These are phyloP conservation scores for Istiophorus platypterus DNA, from an alignment of 2,113 vertebrate genomes.

Conservation along the genomic window DNA sequence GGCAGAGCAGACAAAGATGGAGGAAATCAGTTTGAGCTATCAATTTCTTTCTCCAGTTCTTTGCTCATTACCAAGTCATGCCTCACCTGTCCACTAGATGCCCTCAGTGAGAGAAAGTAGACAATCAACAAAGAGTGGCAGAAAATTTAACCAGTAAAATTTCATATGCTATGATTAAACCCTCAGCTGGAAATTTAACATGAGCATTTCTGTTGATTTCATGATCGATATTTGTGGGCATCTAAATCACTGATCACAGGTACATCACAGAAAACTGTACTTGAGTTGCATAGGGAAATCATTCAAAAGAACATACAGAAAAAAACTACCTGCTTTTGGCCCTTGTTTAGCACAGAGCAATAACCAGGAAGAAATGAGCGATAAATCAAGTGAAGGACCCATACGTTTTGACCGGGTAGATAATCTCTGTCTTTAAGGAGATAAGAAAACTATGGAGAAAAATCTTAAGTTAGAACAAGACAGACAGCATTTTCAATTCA, in stretches of 20 bases:
- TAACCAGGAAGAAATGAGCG: conserved; percentile 82
- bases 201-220: conserved; percentile 21
- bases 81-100: not conserved
- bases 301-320: conserved; percentile 75
- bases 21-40: not conserved
- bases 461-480: conserved; percentile 78
- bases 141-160: not conserved
- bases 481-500: conserved; percentile 53
- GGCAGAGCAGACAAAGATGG: not conserved
- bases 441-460: conserved; percentile 82
- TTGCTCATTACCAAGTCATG: not conserved
- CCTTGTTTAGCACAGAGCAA: conserved; percentile 78
- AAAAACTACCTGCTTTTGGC: conserved; percentile 80
- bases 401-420: conserved; percentile 85
- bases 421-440: conserved; percentile 82
- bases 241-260: conserved; percentile 38
- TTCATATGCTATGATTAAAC: not conserved
- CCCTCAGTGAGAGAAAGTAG: not conserved
- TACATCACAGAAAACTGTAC: conserved; percentile 53
- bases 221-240: conserved; percentile 25
- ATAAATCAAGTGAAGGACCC: conserved; percentile 81
- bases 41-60: not conserved
- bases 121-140: not conserved
- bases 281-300: conserved; percentile 58
- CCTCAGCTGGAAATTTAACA: conserved; percentile 11